Percentiles rank a stretch among this genome's conserved stretches.
Evolutionary conservation across 2,888 invertebrate species (phyloP).

Genomic region (Plagiodera versicolora): DNA sequence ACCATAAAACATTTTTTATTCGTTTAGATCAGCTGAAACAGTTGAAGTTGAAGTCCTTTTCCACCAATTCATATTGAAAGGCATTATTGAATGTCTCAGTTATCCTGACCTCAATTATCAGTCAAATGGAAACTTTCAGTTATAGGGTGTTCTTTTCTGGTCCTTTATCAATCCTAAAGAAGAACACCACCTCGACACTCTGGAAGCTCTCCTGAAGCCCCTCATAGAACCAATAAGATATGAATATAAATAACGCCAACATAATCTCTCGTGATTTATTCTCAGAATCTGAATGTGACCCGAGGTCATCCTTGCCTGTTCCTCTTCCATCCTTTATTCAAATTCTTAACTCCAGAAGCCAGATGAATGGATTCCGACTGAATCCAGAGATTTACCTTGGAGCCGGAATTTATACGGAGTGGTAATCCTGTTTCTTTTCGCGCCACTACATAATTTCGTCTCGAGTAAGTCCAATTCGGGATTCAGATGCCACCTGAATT

Average conservation of each 20-base stretch:
- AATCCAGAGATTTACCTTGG: slow-evolving; percentile 19
- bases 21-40: too few relatives aligned
- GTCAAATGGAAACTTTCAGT: too few relatives aligned
- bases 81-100: too few relatives aligned
- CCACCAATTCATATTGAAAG: too few relatives aligned
- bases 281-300: slow-evolving; percentile 20
- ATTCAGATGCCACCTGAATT: too few relatives aligned
- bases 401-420: slow-evolving; percentile 20
- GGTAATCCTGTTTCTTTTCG: slow-evolving; percentile 14
- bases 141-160: too few relatives aligned
- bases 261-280: slow-evolving; percentile 23
- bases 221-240: slow-evolving; percentile 14
- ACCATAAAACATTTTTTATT: too few relatives aligned
- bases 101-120: too few relatives aligned
- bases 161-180: background rate
- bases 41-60: too few relatives aligned
- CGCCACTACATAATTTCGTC: background rate
- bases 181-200: background rate
- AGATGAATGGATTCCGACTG: slow-evolving; percentile 20
- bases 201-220: background rate
- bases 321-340: slow-evolving; percentile 22
- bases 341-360: slow-evolving; percentile 17
- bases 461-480: too few relatives aligned
- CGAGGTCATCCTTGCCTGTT: slow-evolving; percentile 10
- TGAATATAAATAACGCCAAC: slow-evolving; percentile 21